Evolutionary conservation across 2,888 invertebrate species (phyloP).

Genomic region (Chelonus formosanus): DNA sequence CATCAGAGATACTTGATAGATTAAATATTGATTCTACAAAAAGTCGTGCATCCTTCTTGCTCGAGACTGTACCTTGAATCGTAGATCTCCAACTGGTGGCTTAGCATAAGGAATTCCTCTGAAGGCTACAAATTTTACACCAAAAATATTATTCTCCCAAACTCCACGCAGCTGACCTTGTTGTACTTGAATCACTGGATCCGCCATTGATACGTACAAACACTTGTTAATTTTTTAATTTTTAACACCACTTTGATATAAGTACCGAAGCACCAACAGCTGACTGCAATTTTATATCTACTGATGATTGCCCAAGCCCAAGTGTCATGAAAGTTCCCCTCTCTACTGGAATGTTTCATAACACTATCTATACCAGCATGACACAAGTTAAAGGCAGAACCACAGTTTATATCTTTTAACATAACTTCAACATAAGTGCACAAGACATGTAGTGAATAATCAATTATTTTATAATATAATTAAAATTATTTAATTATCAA

Average conservation of each 20-base stretch:
- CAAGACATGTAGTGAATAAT: too few species aligned
- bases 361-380: too few species aligned
- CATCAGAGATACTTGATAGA: too few species aligned
- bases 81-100: conserved; percentile 42
- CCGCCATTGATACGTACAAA: background rate
- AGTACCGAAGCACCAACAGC: background rate
- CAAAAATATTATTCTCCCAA: conserved; percentile 27
- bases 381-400: too few species aligned
- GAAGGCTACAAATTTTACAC: conserved; percentile 35
- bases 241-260: background rate
- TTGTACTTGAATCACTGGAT: conserved; percentile 28
- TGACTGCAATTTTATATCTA: background rate
- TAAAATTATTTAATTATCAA: too few species aligned
- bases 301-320: background rate
- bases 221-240: background rate
- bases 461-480: too few species aligned
- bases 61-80: conserved; percentile 40
- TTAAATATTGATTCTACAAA: too few species aligned
- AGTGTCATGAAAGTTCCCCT: background rate
- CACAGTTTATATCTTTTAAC: too few species aligned
- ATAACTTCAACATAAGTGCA: too few species aligned
- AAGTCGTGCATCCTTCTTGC: too few species aligned
- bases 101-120: conserved; percentile 45
- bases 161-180: conserved; percentile 40
- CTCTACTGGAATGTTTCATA: background rate